phyloP scores from a whole-genome alignment of 2,888 invertebrate genomes.

The Graphium colonna region DNA sequence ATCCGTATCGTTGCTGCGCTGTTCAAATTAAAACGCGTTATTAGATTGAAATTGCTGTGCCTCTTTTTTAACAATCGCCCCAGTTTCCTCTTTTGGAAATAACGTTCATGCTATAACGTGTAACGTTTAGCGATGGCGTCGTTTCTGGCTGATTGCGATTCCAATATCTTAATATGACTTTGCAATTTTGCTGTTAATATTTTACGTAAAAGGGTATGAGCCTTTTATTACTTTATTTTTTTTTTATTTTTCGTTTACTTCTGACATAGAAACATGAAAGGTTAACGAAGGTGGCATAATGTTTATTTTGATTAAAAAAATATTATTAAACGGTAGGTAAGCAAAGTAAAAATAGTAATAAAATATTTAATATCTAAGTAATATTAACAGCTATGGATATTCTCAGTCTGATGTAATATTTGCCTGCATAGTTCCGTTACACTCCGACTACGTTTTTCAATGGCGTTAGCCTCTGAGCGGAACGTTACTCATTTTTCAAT shows the following conservation, averaged over 20 bases:
- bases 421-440: conserved; percentile 10
- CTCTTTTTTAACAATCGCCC: not conserved
- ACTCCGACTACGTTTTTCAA: conserved; percentile 11
- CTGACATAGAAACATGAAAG: too few relatives aligned
- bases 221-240: too few relatives aligned
- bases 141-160: not conserved
- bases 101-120: not conserved
- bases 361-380: not conserved
- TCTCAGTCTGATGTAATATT: conserved; percentile 4
- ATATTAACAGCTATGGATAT: conserved; percentile 6
- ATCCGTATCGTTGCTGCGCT: conserved; percentile 34
- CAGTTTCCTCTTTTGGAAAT: not conserved
- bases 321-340: not conserved
- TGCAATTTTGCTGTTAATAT: too few relatives aligned
- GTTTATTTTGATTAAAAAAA: too few relatives aligned
- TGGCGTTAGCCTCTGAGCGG: not conserved
- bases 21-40: conserved; percentile 27
- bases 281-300: too few relatives aligned
- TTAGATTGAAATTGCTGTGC: conserved; percentile 15
- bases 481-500: conserved; percentile 18
- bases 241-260: too few relatives aligned
- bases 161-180: too few relatives aligned
- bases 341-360: not conserved
- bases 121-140: not conserved
- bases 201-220: too few relatives aligned